Percentiles rank a stretch among this genome's conserved stretches.
These are phyloP conservation scores for Drosophila neoperkinsi DNA, from an alignment of 2,888 invertebrate genomes.

Conservation along the genomic window DNA sequence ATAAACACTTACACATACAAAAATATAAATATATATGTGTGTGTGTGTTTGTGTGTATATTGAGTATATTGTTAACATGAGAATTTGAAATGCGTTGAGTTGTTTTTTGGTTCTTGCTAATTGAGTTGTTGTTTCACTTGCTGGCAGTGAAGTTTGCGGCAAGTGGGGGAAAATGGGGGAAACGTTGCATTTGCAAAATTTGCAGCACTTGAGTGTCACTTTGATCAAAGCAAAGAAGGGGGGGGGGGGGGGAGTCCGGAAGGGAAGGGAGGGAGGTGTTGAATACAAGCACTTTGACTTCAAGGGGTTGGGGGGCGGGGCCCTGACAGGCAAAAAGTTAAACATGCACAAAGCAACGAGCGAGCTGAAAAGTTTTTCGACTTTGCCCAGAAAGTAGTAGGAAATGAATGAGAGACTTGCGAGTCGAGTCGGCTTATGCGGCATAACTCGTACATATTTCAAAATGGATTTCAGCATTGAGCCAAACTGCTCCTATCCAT, in stretches of 20 bases:
- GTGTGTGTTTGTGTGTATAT: background rate
- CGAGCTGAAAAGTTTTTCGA: slow-evolving; percentile 65
- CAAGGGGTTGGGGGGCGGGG: background rate
- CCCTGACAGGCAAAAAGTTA: slow-evolving; percentile 66
- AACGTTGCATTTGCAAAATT: slow-evolving; percentile 52
- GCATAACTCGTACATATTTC: slow-evolving; percentile 74
- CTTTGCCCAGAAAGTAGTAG: slow-evolving; percentile 57
- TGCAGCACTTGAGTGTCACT: slow-evolving; percentile 60
- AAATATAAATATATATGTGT: background rate
- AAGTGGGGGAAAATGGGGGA: background rate
- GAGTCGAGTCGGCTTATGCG: slow-evolving; percentile 53
- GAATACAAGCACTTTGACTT: slow-evolving; percentile 26
- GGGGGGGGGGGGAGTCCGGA: background rate
- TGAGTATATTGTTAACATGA: slow-evolving; percentile 27
- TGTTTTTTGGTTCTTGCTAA: slow-evolving; percentile 47
- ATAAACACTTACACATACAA: background rate
- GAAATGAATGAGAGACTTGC: slow-evolving; percentile 58
- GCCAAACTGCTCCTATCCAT: slow-evolving; percentile 20
- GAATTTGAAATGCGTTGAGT: slow-evolving; percentile 22
- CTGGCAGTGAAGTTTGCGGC: slow-evolving; percentile 39
- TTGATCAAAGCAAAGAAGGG: slow-evolving; percentile 51
- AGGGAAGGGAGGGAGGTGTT: background rate
- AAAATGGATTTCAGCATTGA: slow-evolving; percentile 46
- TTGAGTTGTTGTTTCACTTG: slow-evolving; percentile 65
- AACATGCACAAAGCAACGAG: slow-evolving; percentile 72